These are phyloP conservation scores for Hucho hucho DNA, from an alignment of 2,113 vertebrate species.

Conservation along the genomic window DNA sequence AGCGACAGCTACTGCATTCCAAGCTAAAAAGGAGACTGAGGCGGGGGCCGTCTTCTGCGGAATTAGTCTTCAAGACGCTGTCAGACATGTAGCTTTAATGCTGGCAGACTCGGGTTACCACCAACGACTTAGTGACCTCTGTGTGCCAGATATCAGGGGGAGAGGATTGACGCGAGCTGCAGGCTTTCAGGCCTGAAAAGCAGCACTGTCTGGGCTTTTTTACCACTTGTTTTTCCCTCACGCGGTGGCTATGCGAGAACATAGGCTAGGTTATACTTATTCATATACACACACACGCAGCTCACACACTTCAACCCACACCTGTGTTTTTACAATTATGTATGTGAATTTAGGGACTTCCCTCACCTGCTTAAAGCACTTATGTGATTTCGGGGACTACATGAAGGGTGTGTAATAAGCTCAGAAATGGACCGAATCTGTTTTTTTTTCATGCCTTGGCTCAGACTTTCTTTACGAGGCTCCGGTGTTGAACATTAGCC, in stretches of 20 bases:
- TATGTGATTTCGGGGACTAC: constrained; percentile 10
- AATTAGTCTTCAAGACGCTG: constrained; percentile 46
- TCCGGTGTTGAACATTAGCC: constrained; percentile 3
- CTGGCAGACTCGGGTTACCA: constrained; percentile 36
- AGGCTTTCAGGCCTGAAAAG: constrained; percentile 4
- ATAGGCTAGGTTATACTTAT: background rate
- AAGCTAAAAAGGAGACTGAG: background rate
- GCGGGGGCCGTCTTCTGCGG: background rate
- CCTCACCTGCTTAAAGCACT: background rate
- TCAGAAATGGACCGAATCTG: constrained; percentile 18
- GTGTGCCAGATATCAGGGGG: no score
- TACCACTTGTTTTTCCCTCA: background rate
- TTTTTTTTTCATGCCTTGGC: constrained; percentile 15
- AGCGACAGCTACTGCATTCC: background rate
- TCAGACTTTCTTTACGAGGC: constrained; percentile 20
- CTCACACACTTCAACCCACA: background rate
- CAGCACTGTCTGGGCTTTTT: background rate
- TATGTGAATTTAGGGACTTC: constrained; percentile 20
- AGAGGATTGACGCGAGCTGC: background rate
- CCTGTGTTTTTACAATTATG: background rate
- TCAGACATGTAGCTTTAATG: constrained; percentile 33
- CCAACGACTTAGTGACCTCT: constrained; percentile 26
- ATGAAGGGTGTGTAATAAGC: constrained; percentile 33
- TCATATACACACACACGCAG: constrained; percentile 6
- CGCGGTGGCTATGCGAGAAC: background rate